Percentiles rank a stretch among this genome's conserved stretches.
Evolutionary conservation across 2,797 vertebrate species (phyloP).

Genomic region (Centropyge bicolor): DNA sequence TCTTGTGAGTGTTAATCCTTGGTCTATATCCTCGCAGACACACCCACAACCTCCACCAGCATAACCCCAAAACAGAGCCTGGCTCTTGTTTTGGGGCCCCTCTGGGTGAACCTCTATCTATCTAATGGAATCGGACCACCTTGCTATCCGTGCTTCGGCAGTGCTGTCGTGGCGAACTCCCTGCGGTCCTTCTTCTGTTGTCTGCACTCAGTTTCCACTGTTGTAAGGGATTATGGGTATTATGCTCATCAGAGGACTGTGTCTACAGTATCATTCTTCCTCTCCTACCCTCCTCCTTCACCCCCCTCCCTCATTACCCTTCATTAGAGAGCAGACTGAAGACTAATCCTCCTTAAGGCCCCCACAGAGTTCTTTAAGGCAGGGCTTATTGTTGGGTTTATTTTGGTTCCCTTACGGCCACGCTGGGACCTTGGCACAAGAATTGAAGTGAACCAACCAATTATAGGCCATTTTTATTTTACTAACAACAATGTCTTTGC

Average conservation of each 20-base stretch:
- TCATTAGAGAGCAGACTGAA: constrained; percentile 71
- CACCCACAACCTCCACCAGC: neutral
- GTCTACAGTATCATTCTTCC: constrained; percentile 52
- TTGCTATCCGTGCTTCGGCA: constrained; percentile 22
- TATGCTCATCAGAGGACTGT: constrained; percentile 49
- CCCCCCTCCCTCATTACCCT: constrained; percentile 45
- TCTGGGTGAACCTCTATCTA: constrained; percentile 22
- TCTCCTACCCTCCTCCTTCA: constrained; percentile 16
- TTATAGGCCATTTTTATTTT: constrained; percentile 36
- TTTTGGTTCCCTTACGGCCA: constrained; percentile 14
- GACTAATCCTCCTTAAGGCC: constrained; percentile 67
- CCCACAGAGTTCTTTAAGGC: constrained; percentile 54
- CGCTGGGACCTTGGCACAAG: neutral
- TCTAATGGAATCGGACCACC: constrained; percentile 33
- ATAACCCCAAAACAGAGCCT: neutral
- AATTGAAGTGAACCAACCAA: constrained; percentile 2
- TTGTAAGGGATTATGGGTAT: constrained; percentile 69
- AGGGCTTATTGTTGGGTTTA: constrained; percentile 53
- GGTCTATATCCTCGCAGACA: constrained; percentile 7
- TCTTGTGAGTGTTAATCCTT: constrained; percentile 24
- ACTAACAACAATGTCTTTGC: constrained; percentile 33
- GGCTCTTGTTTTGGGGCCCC: constrained; percentile 19
- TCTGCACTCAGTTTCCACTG: constrained; percentile 43
- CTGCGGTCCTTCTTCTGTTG: constrained; percentile 25
- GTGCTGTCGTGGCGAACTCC: constrained; percentile 27